Evolutionary conservation across 2,113 vertebrate species (phyloP).

Genomic region (Percina caprodes): DNA sequence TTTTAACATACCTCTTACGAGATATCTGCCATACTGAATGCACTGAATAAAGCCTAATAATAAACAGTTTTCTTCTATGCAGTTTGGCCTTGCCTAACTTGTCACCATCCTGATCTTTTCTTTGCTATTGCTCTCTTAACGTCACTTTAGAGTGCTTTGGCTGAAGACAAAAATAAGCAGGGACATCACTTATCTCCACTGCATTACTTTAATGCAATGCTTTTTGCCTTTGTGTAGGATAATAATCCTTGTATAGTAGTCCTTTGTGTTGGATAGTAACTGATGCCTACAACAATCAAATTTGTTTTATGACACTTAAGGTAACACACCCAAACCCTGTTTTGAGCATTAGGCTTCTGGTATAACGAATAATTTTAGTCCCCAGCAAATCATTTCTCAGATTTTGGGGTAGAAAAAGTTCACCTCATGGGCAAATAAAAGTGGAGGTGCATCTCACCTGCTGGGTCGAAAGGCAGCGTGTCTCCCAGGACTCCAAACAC

Average conservation of each 20-base stretch:
- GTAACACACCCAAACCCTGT: background rate
- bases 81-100: background rate
- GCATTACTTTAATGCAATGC: constrained; percentile 1
- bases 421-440: background rate
- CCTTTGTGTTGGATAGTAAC: constrained; percentile 1
- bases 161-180: background rate
- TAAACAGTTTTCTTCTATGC: too few relatives aligned
- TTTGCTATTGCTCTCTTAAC: background rate
- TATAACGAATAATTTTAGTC: constrained; percentile 16
- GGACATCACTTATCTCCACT: background rate
- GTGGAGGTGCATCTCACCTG: constrained; percentile 84
- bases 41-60: background rate
- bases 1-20: background rate
- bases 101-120: background rate
- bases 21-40: background rate
- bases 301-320: constrained; percentile 26
- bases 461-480: constrained; percentile 95
- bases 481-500: constrained; percentile 95
- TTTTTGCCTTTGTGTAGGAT: background rate
- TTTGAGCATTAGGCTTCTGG: constrained; percentile 19
- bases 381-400: too few relatives aligned
- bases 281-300: constrained; percentile 10
- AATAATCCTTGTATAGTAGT: constrained; percentile 5
- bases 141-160: background rate
- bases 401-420: background rate